Conservation (phyloP, 2,113 vertebrate species). For the Syngnathus scovelli region DNA sequence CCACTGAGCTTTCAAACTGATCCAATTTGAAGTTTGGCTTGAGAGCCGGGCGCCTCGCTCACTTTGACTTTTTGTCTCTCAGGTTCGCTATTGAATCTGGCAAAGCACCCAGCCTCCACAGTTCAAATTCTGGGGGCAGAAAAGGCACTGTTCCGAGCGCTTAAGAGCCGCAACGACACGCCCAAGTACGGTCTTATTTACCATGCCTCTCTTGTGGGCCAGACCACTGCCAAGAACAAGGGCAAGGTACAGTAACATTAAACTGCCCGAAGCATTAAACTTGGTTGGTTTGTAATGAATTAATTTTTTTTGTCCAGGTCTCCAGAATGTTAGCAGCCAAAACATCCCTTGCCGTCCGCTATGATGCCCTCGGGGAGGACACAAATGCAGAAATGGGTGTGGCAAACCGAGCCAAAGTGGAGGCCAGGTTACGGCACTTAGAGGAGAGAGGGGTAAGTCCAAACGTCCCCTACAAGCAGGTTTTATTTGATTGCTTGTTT, state of each 20-base stretch:
- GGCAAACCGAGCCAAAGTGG: conserved; percentile 92
- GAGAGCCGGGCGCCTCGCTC: not conserved
- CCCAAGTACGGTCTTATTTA: conserved; percentile 99
- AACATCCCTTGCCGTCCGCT: conserved; percentile 86
- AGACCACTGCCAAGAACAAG: conserved; percentile 91
- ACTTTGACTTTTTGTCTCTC: not conserved
- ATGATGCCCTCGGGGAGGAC: conserved; percentile 92
- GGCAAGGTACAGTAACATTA: conserved; percentile 79
- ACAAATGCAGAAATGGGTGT: conserved; percentile 87
- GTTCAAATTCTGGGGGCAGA: conserved; percentile 97
- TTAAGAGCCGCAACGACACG: conserved; percentile 90
- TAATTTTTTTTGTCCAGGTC: conserved; percentile 62
- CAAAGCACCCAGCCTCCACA: conserved; percentile 95
- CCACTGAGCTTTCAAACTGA: conserved; percentile 72
- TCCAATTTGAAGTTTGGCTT: not conserved
- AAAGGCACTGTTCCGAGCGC: conserved; percentile 92
- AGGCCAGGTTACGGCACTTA: conserved; percentile 80
- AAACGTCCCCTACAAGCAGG: not conserved
- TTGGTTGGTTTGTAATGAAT: not conserved
- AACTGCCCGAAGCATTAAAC: not conserved
- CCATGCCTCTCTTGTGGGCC: conserved; percentile 94
- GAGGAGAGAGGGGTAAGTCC: conserved; percentile 88
- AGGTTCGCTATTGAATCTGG: conserved; percentile 96
- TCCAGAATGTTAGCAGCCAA: conserved; percentile 96
- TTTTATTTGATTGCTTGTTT: not conserved